Percentiles rank a stretch among this genome's conserved stretches.
Evolutionary conservation across 2,888 invertebrate genomes (phyloP).

Genomic region (Leptinotarsa rubiginosa): DNA sequence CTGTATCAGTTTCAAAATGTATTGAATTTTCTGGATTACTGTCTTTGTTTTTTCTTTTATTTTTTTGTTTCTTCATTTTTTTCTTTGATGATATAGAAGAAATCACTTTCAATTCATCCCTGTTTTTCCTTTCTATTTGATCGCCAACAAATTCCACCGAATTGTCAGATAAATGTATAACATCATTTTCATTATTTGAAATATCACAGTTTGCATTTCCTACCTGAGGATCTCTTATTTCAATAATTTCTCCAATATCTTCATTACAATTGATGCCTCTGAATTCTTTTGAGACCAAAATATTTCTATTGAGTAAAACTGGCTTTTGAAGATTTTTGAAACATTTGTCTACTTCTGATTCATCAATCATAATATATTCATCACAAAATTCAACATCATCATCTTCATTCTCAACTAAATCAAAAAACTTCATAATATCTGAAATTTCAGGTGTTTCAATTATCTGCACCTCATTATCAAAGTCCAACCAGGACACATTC

Average conservation of each 20-base stretch:
- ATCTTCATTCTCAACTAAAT: conserved; percentile 53
- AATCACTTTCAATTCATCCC: neutral
- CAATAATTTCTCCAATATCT: conserved; percentile 43
- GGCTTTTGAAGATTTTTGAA: conserved; percentile 1
- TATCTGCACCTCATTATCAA: conserved; percentile 51
- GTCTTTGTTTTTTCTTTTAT: neutral
- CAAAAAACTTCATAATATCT: conserved; percentile 47
- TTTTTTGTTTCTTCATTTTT: conserved; percentile 3
- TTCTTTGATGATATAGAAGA: neutral
- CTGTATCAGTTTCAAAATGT: neutral
- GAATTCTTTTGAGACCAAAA: conserved; percentile 13
- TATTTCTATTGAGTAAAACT: neutral
- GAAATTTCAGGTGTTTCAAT: conserved; percentile 47
- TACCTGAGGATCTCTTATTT: conserved; percentile 23
- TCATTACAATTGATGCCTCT: conserved; percentile 35
- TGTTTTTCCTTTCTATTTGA: neutral
- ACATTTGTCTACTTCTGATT: conserved; percentile 26
- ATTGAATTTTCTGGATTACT: neutral
- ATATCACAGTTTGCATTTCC: neutral
- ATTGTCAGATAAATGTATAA: conserved; percentile 5
- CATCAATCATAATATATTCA: conserved; percentile 54
- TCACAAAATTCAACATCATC: conserved; percentile 55
- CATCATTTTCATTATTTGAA: neutral
- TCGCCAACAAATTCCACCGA: neutral
- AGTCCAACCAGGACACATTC: conserved; percentile 61